Evolutionary conservation across 1,140 invertebrate species (phyloP).

Genomic region (Sipha flava): DNA sequence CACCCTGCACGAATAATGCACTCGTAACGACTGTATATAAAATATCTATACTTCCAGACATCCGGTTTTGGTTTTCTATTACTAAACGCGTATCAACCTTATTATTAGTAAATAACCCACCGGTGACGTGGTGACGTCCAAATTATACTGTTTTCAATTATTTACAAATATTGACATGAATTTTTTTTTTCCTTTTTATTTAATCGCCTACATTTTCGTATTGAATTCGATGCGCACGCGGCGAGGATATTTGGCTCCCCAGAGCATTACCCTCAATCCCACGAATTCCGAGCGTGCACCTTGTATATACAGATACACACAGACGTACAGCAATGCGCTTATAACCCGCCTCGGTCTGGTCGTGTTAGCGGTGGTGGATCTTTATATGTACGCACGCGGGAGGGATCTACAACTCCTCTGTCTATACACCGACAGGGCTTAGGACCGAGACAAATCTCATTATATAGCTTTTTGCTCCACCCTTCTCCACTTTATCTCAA

Average conservation of each 20-base stretch:
- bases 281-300: too few relatives aligned
- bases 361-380: background rate
- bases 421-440: background rate
- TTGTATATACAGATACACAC: background rate
- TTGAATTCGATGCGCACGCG: background rate
- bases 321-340: constrained; percentile 20
- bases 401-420: background rate
- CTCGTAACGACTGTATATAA: too few relatives aligned
- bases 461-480: constrained; percentile 8
- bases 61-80: too few relatives aligned
- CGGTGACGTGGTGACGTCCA: background rate
- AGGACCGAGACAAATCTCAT: constrained; percentile 22
- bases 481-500: too few relatives aligned
- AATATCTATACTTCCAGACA: too few relatives aligned
- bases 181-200: too few relatives aligned
- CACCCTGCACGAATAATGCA: background rate
- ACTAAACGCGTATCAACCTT: too few relatives aligned
- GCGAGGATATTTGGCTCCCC: background rate
- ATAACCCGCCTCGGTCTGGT: background rate
- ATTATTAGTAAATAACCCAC: too few relatives aligned
- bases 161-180: background rate
- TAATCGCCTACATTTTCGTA: background rate
- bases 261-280: background rate
- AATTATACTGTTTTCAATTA: background rate
- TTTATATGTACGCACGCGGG: too few relatives aligned